Base-by-base conservation (phyloP, 2,797 vertebrate genomes). In the Toxotes lorentzi region DNA sequence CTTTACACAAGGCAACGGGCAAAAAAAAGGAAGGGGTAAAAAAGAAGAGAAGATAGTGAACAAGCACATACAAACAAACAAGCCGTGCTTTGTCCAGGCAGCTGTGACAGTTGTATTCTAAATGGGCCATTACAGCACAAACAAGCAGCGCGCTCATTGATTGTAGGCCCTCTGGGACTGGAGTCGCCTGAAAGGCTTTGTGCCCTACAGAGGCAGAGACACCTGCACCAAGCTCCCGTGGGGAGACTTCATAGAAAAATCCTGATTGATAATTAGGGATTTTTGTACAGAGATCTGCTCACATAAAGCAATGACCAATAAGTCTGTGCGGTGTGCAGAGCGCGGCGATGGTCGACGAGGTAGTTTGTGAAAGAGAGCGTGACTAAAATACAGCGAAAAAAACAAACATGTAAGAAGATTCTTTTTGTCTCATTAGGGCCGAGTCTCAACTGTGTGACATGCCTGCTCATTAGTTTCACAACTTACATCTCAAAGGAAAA, bases 61-160 rank as follows among this genome's bases (percentile, higher is more conserved):
- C 69, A 72, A 81, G 78, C 65, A 68, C 41, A 76, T 63, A 65
- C 83, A 90, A 87, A 91, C 89, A 93, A 89, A 84, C 82, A 81
- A 90, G 86, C 58, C 41, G 9, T 68, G 77, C 75, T 91, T 91
- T 85, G 90, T 89, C 87, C 87, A 67, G 75, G 86, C 77, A 80
- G 84, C 79, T 76, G 86, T 90, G 92, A 91, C 74, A 81, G 89
- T 76, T 89, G 86, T 90, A 78, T 92, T 89, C 89, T 86, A 89
- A 93, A 93, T 86, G 88, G 82, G 85, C 87, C 90, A 91, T 93
- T 92, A 94, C 74, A 41, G 88, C 88, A 82, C 89, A 91, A 93
- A 92, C 91, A 90, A 89, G 90, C 77, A 72, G 76, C 53, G 5
- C 32, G 38, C 81, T 74, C 89, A 94, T 93, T 88, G 92, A 94